These are phyloP conservation scores for Agelastica alni DNA, from an alignment of 2,888 invertebrate genomes.

Conservation along the genomic window DNA sequence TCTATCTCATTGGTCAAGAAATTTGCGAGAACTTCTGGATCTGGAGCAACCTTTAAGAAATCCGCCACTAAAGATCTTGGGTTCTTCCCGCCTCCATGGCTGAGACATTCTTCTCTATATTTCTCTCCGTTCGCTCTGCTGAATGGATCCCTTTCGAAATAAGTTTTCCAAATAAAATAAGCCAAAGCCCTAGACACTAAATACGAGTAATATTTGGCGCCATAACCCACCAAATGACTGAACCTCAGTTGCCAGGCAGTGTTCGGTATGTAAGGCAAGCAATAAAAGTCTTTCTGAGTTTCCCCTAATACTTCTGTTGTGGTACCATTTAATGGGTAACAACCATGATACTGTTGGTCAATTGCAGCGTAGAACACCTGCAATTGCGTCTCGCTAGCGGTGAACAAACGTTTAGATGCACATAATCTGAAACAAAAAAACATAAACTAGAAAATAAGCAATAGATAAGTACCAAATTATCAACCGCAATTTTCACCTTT, in stretches of 20 bases:
- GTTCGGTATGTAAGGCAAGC: slow-evolving; percentile 82
- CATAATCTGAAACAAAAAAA: slow-evolving; percentile 61
- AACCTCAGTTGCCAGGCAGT: slow-evolving; percentile 98
- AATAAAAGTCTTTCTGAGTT: slow-evolving; percentile 82
- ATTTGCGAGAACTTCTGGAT: slow-evolving; percentile 75
- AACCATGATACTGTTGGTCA: slow-evolving; percentile 87
- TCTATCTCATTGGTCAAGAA: slow-evolving; percentile 80
- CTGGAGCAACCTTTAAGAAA: slow-evolving; percentile 77
- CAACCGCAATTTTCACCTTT: slow-evolving; percentile 54
- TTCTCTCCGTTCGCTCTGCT: slow-evolving; percentile 76
- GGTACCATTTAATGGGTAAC: slow-evolving; percentile 58
- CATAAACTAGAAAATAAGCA: not conserved
- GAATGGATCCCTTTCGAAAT: slow-evolving; percentile 80
- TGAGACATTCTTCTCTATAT: slow-evolving; percentile 76
- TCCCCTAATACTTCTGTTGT: slow-evolving; percentile 77
- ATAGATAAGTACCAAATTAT: not conserved
- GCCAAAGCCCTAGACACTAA: slow-evolving; percentile 92
- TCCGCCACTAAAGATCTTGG: slow-evolving; percentile 77
- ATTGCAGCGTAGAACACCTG: slow-evolving; percentile 67
- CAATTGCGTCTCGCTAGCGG: slow-evolving; percentile 82
- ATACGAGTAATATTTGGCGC: slow-evolving; percentile 98
- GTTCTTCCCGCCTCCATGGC: slow-evolving; percentile 87
- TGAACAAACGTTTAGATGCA: slow-evolving; percentile 84
- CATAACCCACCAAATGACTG: slow-evolving; percentile 96
- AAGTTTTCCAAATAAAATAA: slow-evolving; percentile 88